phyloP scores from a whole-genome alignment of 2,888 invertebrate species.

The Phortica okadai region DNA sequence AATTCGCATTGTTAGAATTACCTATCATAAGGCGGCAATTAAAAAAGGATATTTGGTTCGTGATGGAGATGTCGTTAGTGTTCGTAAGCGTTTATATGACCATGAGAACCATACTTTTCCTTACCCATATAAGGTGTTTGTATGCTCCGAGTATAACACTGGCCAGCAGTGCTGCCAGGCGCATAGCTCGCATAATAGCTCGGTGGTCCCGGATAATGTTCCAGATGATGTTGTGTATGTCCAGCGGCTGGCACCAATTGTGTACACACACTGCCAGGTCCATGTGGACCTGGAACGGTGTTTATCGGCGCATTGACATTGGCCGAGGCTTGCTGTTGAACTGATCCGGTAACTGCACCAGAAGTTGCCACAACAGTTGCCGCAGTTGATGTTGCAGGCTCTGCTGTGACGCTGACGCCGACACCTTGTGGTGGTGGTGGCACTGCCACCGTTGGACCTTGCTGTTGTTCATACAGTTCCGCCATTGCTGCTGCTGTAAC shows the following conservation, averaged over 20 bases:
- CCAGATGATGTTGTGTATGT: conserved; percentile 75
- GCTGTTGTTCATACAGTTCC: conserved; percentile 27
- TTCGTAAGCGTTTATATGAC: background rate
- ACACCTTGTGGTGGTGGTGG: conserved; percentile 45
- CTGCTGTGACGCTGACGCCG: conserved; percentile 44
- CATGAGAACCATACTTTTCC: conserved; percentile 75
- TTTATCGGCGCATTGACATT: too few relatives aligned
- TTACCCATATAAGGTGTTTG: conserved; percentile 77
- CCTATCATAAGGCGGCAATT: background rate
- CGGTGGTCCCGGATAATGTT: conserved; percentile 79
- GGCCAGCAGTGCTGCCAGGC: conserved; percentile 74
- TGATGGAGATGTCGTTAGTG: conserved; percentile 5
- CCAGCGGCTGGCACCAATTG: conserved; percentile 76
- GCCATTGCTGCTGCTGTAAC: conserved; percentile 1
- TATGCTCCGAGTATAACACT: conserved; percentile 80
- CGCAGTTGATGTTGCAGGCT: conserved; percentile 35
- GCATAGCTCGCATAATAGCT: conserved; percentile 79
- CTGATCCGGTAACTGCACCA: conserved; percentile 20
- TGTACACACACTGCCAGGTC: conserved; percentile 66
- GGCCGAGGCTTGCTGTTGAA: conserved; percentile 33
- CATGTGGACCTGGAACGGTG: conserved; percentile 50
- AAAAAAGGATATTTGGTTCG: conserved; percentile 33
- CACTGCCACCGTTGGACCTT: conserved; percentile 41
- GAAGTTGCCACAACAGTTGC: conserved; percentile 33
- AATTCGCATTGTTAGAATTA: background rate